These are phyloP conservation scores for Schizaphis graminum DNA, from an alignment of 2,888 invertebrate species.

Conservation along the genomic window DNA sequence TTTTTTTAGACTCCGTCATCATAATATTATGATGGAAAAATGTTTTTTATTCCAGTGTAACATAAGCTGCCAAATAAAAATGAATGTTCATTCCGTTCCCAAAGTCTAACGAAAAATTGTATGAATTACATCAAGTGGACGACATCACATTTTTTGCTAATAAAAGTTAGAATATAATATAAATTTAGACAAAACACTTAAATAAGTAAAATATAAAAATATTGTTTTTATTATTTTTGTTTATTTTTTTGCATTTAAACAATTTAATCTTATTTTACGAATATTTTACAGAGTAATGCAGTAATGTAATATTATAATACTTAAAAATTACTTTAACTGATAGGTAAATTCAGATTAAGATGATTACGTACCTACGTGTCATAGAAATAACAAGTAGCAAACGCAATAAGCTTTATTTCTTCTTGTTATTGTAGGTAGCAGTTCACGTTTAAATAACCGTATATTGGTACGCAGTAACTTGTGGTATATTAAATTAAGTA, in stretches of 20 bases:
- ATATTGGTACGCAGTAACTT: no score
- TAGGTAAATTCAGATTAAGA: background rate
- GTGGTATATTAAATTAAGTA: no score
- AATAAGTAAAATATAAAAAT: background rate
- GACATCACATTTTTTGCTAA: background rate
- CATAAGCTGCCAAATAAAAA: background rate
- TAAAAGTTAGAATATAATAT: background rate
- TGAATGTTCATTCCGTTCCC: background rate
- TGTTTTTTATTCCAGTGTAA: background rate
- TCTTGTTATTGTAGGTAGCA: background rate
- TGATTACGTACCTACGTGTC: no score
- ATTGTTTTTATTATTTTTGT: background rate
- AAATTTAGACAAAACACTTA: background rate
- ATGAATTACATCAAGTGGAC: background rate
- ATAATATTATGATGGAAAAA: background rate
- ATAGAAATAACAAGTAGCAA: background rate
- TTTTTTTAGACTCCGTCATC: background rate
- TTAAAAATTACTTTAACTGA: background rate
- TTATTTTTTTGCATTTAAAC: background rate
- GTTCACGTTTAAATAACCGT: no score
- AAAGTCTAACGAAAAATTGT: background rate
- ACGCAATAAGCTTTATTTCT: background rate
- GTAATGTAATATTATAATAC: background rate
- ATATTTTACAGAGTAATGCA: background rate
- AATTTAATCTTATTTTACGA: conserved; percentile 12